Evolutionary conservation across 2,797 vertebrate genomes (phyloP).

Genomic region (Eurystomus glaucurus): DNA sequence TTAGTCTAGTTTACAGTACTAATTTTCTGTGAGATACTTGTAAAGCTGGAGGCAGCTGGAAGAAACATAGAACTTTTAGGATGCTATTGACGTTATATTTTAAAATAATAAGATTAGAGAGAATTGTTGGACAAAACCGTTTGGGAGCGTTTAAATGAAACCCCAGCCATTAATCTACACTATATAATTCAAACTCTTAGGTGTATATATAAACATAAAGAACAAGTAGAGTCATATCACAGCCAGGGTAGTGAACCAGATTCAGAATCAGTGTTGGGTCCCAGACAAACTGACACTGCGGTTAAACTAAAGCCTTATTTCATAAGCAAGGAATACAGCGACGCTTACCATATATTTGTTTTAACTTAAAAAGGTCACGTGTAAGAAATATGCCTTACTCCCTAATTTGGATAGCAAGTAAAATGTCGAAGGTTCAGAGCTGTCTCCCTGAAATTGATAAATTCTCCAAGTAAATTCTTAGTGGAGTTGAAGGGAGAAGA

Average conservation of each 20-base stretch:
- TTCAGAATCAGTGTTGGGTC: background rate
- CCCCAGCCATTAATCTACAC: background rate
- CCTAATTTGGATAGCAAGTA: background rate
- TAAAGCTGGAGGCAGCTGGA: background rate
- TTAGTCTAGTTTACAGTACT: background rate
- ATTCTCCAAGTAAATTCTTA: background rate
- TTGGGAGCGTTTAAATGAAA: background rate
- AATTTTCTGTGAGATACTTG: background rate
- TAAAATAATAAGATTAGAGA: background rate
- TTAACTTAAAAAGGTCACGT: background rate
- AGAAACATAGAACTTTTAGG: background rate
- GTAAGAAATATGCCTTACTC: background rate
- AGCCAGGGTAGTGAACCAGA: background rate
- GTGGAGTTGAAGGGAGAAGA: rapidly evolving
- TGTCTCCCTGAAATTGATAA: background rate
- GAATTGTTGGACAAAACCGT: background rate
- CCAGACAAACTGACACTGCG: background rate
- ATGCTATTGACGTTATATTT: background rate
- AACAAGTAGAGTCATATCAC: background rate
- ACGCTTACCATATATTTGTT: background rate
- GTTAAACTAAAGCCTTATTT: background rate
- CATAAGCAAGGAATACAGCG: background rate
- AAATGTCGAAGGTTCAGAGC: background rate
- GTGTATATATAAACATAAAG: background rate
- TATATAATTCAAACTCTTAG: background rate